Conservation (phyloP, 2,113 vertebrate genomes). For the Nesospiza acunhae region DNA sequence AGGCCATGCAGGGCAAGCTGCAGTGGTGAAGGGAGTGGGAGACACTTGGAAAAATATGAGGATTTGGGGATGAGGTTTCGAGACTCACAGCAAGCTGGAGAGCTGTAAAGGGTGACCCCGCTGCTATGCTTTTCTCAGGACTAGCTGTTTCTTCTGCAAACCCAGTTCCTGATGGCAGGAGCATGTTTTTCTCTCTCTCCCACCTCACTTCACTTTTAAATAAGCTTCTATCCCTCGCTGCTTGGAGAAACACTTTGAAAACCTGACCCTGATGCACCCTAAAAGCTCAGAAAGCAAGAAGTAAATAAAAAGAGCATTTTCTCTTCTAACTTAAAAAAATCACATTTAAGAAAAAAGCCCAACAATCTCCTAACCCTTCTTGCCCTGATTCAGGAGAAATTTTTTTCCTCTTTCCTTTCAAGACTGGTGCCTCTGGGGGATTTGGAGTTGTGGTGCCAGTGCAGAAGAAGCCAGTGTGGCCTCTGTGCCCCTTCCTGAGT, state of each 20-base stretch:
- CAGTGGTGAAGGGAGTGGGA: not conserved
- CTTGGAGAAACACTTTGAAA: constrained; percentile 24
- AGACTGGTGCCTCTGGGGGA: not conserved
- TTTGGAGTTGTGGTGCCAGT: not conserved
- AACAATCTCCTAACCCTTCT: not conserved
- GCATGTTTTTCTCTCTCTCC: not conserved
- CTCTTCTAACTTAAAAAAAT: constrained; percentile 17
- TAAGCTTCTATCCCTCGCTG: not conserved
- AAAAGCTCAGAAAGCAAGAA: constrained; percentile 38
- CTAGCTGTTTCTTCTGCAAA: not conserved
- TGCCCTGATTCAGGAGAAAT: not conserved
- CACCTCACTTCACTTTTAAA: not conserved
- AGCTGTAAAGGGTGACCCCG: not conserved
- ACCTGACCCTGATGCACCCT: not conserved
- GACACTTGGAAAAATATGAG: not conserved
- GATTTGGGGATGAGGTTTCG: not conserved
- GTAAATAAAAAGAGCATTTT: constrained; percentile 39
- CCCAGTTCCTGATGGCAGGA: not conserved
- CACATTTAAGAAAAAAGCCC: not conserved
- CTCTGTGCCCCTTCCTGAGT: not conserved
- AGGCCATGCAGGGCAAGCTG: accelerated
- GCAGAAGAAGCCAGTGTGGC: not conserved
- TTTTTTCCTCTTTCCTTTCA: not conserved
- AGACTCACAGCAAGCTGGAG: not conserved
- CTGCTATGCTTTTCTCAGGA: not conserved